A percentile compares a stretch with the other conserved stretches of the same genome.
Evolutionary conservation across 92 coral and sea anemone species (phyloP).

Genomic region (Phenganax marumi): DNA sequence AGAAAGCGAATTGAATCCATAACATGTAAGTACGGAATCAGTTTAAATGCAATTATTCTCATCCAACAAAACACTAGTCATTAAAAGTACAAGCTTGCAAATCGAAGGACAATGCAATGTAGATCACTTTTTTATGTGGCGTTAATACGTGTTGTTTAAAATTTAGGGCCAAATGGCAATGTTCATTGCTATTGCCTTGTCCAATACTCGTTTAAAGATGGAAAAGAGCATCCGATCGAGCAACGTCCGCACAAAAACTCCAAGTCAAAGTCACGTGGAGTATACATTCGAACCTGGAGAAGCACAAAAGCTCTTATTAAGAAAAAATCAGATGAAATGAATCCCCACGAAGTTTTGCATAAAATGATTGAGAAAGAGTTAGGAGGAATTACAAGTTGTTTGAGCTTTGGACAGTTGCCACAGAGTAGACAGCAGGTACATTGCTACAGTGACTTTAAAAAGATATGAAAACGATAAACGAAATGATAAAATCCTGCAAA

Average conservation of each 20-base stretch:
- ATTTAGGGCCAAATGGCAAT: constrained; percentile 27
- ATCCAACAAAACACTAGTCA: too few species aligned
- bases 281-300: constrained; percentile 32
- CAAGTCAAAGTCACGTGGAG: background rate
- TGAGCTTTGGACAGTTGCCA: constrained; percentile 59
- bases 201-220: constrained; percentile 43
- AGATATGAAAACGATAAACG: too few species aligned
- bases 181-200: constrained; percentile 42
- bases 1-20: too few species aligned
- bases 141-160: too few species aligned
- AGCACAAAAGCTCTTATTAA: constrained; percentile 32
- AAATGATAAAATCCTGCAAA: too few species aligned
- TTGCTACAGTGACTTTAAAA: too few species aligned
- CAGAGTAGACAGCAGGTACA: constrained; percentile 62
- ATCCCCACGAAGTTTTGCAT: constrained; percentile 30
- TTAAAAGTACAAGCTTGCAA: too few species aligned
- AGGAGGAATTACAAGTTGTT: constrained; percentile 44
- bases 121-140: too few species aligned
- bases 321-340: background rate
- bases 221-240: constrained; percentile 42
- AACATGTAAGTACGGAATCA: too few species aligned
- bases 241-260: constrained; percentile 31
- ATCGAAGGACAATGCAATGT: too few species aligned
- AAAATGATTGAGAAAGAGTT: constrained; percentile 8
- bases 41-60: too few species aligned